Evolutionary conservation across 2,797 vertebrate species (phyloP).

Genomic region (Synanceia verrucosa): DNA sequence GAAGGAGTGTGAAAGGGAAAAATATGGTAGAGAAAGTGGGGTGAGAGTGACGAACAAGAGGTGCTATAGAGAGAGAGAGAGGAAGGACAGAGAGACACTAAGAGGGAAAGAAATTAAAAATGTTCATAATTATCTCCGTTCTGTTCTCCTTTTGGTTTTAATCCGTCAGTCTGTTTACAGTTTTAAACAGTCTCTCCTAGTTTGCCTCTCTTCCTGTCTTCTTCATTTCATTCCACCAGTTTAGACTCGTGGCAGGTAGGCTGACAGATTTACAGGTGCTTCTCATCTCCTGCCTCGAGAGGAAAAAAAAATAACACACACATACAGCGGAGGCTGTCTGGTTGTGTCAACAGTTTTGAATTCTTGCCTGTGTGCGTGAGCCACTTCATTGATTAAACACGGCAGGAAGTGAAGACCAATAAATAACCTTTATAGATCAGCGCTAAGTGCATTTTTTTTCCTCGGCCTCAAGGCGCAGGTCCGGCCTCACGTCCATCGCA

Average conservation of each 20-base stretch:
- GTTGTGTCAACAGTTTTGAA: constrained; percentile 67
- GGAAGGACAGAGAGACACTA: neutral
- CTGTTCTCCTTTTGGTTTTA: neutral
- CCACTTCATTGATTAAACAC: constrained; percentile 77
- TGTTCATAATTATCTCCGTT: neutral
- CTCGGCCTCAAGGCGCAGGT: constrained; percentile 43
- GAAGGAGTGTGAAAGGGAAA: neutral
- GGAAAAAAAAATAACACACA: neutral
- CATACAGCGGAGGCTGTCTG: constrained; percentile 25
- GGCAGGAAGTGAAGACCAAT: constrained; percentile 68
- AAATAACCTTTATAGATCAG: constrained; percentile 70
- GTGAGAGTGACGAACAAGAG: neutral
- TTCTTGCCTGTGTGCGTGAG: constrained; percentile 48
- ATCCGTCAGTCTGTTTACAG: neutral
- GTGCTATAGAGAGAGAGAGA: neutral
- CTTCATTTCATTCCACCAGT: constrained; percentile 53
- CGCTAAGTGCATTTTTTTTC: constrained; percentile 60
- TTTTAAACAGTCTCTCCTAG: neutral
- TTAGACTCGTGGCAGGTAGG: constrained; percentile 62
- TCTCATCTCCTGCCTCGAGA: constrained; percentile 55
- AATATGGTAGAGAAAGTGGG: neutral
- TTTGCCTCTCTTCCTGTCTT: constrained; percentile 25
- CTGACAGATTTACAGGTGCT: constrained; percentile 78
- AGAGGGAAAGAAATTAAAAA: neutral
- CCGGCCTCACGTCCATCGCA: constrained; percentile 23